Base-by-base conservation (phyloP, 2,888 invertebrate genomes). In the Hipparchia sbordonii region DNA sequence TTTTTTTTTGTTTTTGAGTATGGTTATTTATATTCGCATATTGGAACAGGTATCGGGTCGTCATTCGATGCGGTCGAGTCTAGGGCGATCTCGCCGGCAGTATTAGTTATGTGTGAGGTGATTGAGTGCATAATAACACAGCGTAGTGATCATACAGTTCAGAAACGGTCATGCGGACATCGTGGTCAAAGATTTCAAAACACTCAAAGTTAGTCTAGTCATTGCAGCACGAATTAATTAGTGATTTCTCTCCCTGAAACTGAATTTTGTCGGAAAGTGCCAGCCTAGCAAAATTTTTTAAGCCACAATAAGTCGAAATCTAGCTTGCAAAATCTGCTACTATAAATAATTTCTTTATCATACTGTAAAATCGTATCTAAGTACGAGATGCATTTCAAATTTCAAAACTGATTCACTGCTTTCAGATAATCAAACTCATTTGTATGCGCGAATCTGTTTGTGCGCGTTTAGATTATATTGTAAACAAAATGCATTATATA, bases 101-200 rank as follows among this genome's bases (percentile, higher is more conserved):
- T 92, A 92, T 93, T 93, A 92, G 84, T 81, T 83, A 52, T 69
- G 85, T 89, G 87, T 86, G 86, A 82, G 80, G 82, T 79, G 83
- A 82, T 86, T 87, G 87, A 85, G 83, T 87, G 89, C 85, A 85
- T 87, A 86, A 86, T 85, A 83, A 52, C 62, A 13, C 52, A 65
- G 65, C 33, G n/a, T 52, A 33, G 52, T 12, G 2, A 52, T 33
- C 51, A 12, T 33, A 52, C 65, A 52, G 65, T 65, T 57, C 57
- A 23, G 57, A 3, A 57, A 13, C 2, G 3, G 8, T 13, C 1
- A 48, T 48, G 6, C 56, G 12, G 12, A n/a, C 4, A 54, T n/a
- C n/a, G n/a, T n/a, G 12, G n/a, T n/a, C n/a, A n/a, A 54, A 54
- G 54, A 54, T 54, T 54, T 54, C 54, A 54, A 54, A 54, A 54